Base-by-base conservation (phyloP, 2,797 vertebrate species). In the Cirrhinus mrigala region DNA sequence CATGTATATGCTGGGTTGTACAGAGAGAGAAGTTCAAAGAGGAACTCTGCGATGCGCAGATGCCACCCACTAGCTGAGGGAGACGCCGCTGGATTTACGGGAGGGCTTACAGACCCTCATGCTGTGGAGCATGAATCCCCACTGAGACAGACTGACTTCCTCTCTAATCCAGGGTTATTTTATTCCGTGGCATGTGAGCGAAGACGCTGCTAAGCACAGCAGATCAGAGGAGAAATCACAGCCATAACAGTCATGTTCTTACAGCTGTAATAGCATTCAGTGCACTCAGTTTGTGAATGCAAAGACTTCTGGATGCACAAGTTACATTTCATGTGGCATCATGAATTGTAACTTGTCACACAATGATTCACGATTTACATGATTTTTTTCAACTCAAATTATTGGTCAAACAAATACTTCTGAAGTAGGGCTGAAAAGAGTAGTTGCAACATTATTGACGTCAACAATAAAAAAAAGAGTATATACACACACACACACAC, bases 21-120 rank as follows among this genome's bases (percentile, higher is more conserved):
- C 14, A 15, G 60, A 64, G 62, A 64, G 27, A 64, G 6, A 24
- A 48, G 33, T 85, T 86, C 73, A 85, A 52, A 85, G 81, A 66
- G 52, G 6, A 69, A 58, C 64, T 64, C 66, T 62, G 66, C 24
- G 52, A 85, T 54, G 44, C 10, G 40, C 74, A 79, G 77, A 74
- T 6, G 16, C 56, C 84, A 64, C 77, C 56, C n/a, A 58, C 83
- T 80, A 50, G 83, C n/a, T 10, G 37, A 76, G 70, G 64, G 75
- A 75, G 64, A 58, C 66, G 0, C 81, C 3, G 79, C 40, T 71
- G 64, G 87, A 82, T 79, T 82, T 73, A 70, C 18, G 29, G 56
- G 73, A 15, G 33, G 44, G 77, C n/a, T 80, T 85, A 80, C 29
- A 66, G 11, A 33, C 44, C 69, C 44, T 85, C 68, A 22, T 56